phyloP scores from a whole-genome alignment of 1,140 invertebrate species.

The Drosophila lacteicornis region DNA sequence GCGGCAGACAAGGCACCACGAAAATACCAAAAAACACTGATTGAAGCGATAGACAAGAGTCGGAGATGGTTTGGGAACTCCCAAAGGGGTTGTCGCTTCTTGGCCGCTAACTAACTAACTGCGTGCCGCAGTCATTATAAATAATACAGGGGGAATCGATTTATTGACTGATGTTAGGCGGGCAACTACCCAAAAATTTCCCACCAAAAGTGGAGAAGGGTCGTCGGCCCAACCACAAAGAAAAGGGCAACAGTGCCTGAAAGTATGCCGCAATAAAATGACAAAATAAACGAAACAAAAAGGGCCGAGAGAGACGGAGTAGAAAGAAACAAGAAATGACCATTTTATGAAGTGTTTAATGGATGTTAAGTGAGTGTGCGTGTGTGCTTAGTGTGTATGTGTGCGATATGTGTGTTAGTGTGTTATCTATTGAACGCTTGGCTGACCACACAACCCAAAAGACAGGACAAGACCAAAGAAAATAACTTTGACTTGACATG shows the following conservation, averaged over 20 bases:
- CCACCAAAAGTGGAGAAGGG: conserved; percentile 20
- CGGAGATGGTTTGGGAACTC: neutral
- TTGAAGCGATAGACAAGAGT: conserved; percentile 20
- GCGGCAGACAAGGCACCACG: conserved; percentile 33
- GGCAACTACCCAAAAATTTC: conserved; percentile 44
- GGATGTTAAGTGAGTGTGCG: conserved; percentile 72
- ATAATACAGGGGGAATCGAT: conserved; percentile 75
- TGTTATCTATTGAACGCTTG: conserved; percentile 76
- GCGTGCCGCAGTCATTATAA: conserved; percentile 70
- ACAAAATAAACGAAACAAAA: conserved; percentile 65
- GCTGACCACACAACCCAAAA: conserved; percentile 53
- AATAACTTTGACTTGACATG: conserved; percentile 41
- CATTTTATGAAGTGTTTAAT: conserved; percentile 84
- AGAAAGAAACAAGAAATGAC: conserved; percentile 68
- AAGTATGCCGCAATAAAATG: conserved; percentile 73
- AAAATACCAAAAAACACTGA: conserved; percentile 32
- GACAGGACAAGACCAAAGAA: conserved; percentile 7
- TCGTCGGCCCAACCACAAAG: neutral
- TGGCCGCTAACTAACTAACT: conserved; percentile 38
- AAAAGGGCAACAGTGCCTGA: conserved; percentile 37
- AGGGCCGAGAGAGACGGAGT: conserved; percentile 9
- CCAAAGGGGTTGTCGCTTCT: conserved; percentile 24
- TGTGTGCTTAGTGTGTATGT: conserved; percentile 25
- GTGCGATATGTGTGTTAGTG: conserved; percentile 33
- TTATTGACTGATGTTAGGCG: conserved; percentile 75